phyloP scores from a whole-genome alignment of 2,888 invertebrate species.

The Stenchaetothrips biformis region DNA sequence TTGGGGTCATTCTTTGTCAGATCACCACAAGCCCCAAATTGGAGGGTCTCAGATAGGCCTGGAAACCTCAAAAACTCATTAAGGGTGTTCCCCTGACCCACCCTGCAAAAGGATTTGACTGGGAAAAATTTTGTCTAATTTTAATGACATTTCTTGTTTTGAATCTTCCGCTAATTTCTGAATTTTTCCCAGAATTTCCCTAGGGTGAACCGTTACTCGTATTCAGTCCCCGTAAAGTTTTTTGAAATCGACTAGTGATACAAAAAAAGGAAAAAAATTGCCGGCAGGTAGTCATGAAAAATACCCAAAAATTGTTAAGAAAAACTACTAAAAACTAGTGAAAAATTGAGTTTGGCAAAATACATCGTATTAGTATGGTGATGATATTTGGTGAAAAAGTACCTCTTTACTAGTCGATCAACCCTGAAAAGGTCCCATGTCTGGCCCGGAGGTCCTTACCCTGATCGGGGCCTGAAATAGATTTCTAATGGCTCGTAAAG shows the following conservation, averaged over 20 bases:
- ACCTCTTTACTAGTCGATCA: not conserved
- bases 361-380: not conserved
- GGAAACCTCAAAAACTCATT: not conserved
- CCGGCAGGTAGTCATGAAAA: not conserved
- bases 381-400: not conserved
- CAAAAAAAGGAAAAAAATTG: not conserved
- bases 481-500: not conserved
- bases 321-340: not conserved
- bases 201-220: not conserved
- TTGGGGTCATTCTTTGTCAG: conserved; percentile 1
- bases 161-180: not conserved
- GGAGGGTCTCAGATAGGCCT: not conserved
- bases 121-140: not conserved
- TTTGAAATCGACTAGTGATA: not conserved
- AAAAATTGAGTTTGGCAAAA: not conserved
- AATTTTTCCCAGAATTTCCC: not conserved
- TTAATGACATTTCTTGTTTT: not conserved
- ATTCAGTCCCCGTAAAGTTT: not conserved
- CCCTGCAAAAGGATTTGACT: not conserved
- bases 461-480: too few relatives aligned
- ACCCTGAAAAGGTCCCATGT: not conserved
- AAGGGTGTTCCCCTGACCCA: not conserved
- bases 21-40: not conserved
- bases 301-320: not conserved
- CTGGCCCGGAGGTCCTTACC: too few relatives aligned